A percentile compares a stretch with the other conserved stretches of the same genome.
Evolutionary conservation across 2,113 vertebrate genomes (phyloP).

Genomic region (Ifrita kowaldi): DNA sequence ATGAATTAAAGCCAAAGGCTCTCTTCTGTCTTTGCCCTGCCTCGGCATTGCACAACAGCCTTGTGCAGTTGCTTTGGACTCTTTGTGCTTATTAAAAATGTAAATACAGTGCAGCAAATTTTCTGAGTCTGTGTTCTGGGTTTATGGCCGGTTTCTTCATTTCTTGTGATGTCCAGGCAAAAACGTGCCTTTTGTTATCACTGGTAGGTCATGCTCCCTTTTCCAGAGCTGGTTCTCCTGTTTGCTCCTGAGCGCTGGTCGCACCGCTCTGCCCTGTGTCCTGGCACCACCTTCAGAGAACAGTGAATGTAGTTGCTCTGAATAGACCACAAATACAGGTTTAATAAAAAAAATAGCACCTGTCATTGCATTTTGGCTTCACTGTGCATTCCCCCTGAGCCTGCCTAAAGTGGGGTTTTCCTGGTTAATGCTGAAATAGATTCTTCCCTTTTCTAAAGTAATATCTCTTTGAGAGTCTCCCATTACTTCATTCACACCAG

Average conservation of each 20-base stretch:
- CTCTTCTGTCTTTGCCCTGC: neutral
- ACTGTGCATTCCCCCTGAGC: neutral
- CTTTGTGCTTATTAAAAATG: neutral
- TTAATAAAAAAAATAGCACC: neutral
- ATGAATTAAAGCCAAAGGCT: neutral
- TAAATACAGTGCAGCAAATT: neutral
- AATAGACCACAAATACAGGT: too few relatives aligned
- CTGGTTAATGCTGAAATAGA: neutral
- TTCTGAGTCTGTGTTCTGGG: neutral
- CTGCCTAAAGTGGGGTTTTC: neutral
- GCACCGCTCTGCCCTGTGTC: accelerated
- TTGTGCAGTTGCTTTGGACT: neutral
- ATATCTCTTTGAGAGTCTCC: neutral
- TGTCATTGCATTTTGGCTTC: neutral
- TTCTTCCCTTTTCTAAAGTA: neutral
- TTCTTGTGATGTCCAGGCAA: too few relatives aligned
- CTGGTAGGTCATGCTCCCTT: too few relatives aligned
- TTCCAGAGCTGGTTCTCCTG: neutral
- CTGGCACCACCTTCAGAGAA: neutral
- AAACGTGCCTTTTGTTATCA: neutral
- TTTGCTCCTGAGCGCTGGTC: neutral
- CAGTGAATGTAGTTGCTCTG: neutral
- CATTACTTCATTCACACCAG: neutral
- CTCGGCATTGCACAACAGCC: neutral
- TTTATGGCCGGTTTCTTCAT: neutral